Evolutionary conservation across 2,888 invertebrate species (phyloP).

Genomic region (Agrotis exclamationis): DNA sequence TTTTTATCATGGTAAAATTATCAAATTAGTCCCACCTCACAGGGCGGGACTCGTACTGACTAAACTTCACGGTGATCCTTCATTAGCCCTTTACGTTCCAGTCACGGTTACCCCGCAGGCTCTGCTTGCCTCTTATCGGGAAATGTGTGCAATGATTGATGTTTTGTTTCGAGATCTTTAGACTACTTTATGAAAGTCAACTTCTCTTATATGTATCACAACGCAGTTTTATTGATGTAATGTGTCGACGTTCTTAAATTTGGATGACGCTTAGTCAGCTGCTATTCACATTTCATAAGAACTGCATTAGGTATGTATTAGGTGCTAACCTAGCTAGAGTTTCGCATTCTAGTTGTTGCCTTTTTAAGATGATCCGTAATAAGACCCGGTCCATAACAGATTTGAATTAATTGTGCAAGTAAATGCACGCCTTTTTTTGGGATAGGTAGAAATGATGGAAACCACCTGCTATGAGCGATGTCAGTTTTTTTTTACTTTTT

Average conservation of each 20-base stretch:
- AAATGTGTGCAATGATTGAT: no score
- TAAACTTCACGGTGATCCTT: no score
- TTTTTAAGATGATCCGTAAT: slow-evolving; percentile 22
- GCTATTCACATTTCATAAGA: slow-evolving; percentile 6
- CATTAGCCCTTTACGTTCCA: no score
- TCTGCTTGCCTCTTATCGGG: no score
- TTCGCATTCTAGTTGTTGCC: slow-evolving; percentile 9
- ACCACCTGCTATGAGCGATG: no score
- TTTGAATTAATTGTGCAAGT: not conserved
- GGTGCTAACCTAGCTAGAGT: slow-evolving; percentile 3
- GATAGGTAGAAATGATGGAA: not conserved
- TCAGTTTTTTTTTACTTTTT: no score
- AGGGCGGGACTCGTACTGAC: no score
- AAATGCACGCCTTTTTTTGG: no score
- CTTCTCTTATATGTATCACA: not conserved
- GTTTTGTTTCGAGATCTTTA: not conserved
- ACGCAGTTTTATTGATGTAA: slow-evolving; percentile 1
- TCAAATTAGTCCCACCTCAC: no score
- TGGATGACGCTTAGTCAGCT: slow-evolving; percentile 11
- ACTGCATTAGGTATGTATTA: not conserved
- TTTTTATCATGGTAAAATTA: no score
- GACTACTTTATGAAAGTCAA: not conserved
- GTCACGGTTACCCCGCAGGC: no score
- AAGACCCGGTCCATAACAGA: not conserved
- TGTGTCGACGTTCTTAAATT: not conserved